Percentiles rank a stretch among this genome's conserved stretches.
Evolutionary conservation across 2,797 vertebrate species (phyloP).

Genomic region (Acrossocheilus wenchowensis): DNA sequence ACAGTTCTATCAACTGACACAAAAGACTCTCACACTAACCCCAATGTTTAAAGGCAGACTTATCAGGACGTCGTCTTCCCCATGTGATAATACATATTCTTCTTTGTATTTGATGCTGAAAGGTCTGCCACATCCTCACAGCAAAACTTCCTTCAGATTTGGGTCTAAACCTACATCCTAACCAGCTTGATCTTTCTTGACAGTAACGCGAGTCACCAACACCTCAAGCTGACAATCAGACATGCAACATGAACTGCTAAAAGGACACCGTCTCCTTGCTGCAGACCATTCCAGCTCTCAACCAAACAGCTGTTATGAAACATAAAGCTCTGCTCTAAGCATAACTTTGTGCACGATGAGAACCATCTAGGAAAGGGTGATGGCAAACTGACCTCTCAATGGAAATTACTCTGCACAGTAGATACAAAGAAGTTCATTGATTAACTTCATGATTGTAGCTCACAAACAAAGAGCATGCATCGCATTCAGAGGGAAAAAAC

Average conservation of each 20-base stretch:
- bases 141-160: not conserved
- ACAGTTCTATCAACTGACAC: not conserved
- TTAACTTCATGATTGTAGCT: not conserved
- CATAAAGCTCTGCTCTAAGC: not conserved
- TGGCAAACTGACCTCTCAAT: conserved; percentile 9
- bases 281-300: not conserved
- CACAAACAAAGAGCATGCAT: conserved; percentile 15
- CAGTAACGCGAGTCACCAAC: not conserved
- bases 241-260: not conserved
- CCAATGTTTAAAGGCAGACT: not conserved
- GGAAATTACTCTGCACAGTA: not conserved
- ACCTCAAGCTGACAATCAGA: not conserved
- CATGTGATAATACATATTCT: not conserved
- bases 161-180: not conserved
- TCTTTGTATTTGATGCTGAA: not conserved
- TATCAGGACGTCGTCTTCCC: not conserved
- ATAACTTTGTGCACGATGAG: not conserved
- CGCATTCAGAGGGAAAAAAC: not conserved
- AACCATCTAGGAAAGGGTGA: not conserved
- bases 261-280: not conserved
- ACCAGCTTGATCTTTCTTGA: not conserved
- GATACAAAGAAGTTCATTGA: conserved; percentile 27
- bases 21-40: not conserved
- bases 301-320: conserved; percentile 1
- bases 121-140: not conserved